Percentiles rank a stretch among this genome's conserved stretches.
phyloP scores from a whole-genome alignment of 1,140 invertebrate genomes.

The Bombus confusus region DNA sequence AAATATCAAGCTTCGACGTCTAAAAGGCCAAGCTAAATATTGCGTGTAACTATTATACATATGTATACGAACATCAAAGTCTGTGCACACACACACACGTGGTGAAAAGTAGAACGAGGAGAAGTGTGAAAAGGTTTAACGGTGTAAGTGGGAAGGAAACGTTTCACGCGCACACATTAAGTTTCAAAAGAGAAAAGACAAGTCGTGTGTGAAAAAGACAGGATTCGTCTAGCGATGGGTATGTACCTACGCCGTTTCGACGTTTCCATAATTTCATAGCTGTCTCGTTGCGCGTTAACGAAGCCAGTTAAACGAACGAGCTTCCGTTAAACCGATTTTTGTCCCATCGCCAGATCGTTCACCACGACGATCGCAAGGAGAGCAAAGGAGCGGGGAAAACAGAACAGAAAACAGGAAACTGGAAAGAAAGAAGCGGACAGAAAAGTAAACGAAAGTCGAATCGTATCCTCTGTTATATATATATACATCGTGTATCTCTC shows the following conservation, averaged over 20 bases:
- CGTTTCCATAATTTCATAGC: too few species aligned
- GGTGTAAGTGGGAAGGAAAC: neutral
- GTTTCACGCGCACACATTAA: neutral
- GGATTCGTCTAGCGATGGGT: neutral
- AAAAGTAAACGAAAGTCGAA: neutral
- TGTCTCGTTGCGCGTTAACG: neutral
- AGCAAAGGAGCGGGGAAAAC: neutral
- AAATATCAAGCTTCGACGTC: slow-evolving; percentile 28
- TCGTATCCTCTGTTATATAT: neutral
- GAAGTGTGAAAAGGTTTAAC: neutral
- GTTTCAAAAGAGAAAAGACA: neutral
- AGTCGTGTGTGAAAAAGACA: neutral
- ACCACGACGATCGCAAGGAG: neutral
- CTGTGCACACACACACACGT: neutral
- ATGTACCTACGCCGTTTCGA: neutral
- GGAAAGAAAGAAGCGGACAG: neutral
- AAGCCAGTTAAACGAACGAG: rapidly evolving
- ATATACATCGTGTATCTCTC: too few species aligned
- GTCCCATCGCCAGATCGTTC: slow-evolving; percentile 17
- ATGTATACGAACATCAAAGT: slow-evolving; percentile 3
- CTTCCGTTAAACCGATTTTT: too few species aligned
- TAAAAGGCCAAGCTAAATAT: slow-evolving; percentile 26
- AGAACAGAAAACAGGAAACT: too few species aligned
- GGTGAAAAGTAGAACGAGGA: neutral
- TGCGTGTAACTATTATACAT: neutral